A percentile compares a stretch with the other conserved stretches of the same genome.
Conservation (phyloP, 2,113 vertebrate species). For the Chamaea fasciata region DNA sequence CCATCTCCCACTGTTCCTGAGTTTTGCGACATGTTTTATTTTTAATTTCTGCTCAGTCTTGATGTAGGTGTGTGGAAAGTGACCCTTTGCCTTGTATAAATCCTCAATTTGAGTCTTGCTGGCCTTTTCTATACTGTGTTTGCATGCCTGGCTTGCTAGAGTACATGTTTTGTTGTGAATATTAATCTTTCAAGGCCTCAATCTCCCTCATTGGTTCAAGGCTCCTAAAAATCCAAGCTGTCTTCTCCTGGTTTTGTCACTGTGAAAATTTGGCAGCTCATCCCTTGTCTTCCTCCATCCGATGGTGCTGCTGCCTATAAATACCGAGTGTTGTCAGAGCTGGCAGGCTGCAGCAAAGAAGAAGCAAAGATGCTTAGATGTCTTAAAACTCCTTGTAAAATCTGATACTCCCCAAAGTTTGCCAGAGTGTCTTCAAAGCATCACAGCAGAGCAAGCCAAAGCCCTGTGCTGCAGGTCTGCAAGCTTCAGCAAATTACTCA, state of each 20-base stretch:
- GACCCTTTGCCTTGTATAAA: not conserved
- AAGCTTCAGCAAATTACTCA: not conserved
- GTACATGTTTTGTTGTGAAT: not conserved
- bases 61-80: not conserved
- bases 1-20: not conserved
- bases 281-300: not conserved
- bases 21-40: not conserved
- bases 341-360: not conserved
- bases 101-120: not conserved
- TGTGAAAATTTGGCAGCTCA: not conserved
- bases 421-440: not conserved
- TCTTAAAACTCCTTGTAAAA: not conserved
- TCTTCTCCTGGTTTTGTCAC: not conserved
- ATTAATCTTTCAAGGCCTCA: not conserved
- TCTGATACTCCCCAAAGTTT: not conserved
- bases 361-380: not conserved
- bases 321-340: not conserved
- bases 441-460: not conserved
- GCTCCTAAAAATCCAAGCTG: not conserved
- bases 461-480: not conserved
- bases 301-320: not conserved
- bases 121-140: not conserved
- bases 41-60: not conserved
- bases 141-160: constrained; percentile 22
- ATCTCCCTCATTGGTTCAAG: not conserved